Conservation (phyloP, 2,113 vertebrate species). For the Leucoraja erinaceus region DNA sequence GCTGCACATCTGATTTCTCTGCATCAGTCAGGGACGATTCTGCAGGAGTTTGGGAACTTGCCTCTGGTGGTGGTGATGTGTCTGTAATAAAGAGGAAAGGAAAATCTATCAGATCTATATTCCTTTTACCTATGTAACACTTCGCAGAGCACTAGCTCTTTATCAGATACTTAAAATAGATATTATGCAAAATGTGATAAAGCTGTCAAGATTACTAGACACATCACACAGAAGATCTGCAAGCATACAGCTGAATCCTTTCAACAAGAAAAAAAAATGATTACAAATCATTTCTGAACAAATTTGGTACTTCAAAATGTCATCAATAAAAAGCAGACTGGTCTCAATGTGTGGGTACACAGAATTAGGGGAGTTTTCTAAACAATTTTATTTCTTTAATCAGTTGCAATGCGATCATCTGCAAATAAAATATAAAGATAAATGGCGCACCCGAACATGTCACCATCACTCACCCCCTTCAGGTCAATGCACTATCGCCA, state of each 20-base stretch:
- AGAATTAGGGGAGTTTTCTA: background rate
- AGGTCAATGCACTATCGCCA: background rate
- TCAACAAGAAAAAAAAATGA: background rate
- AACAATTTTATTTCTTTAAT: background rate
- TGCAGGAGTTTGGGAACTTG: slow-evolving; percentile 67
- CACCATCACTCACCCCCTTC: background rate
- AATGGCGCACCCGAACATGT: background rate
- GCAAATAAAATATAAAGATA: background rate
- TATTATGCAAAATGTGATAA: background rate
- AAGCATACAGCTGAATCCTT: background rate
- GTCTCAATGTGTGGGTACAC: background rate
- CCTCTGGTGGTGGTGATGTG: slow-evolving; percentile 57
- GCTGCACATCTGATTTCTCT: slow-evolving; percentile 75
- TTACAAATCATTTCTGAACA: background rate
- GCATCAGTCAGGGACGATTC: slow-evolving; percentile 74
- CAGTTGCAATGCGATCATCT: background rate
- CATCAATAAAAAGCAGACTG: background rate
- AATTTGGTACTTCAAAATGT: background rate
- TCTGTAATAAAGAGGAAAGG: slow-evolving; percentile 48
- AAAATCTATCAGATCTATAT: background rate
- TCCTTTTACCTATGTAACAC: background rate
- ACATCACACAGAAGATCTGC: background rate
- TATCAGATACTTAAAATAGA: background rate
- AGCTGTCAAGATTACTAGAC: background rate
- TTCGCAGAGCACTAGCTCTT: background rate